Evolutionary conservation across 2,113 vertebrate species (phyloP).

Genomic region (Pelmatolapia mariae): DNA sequence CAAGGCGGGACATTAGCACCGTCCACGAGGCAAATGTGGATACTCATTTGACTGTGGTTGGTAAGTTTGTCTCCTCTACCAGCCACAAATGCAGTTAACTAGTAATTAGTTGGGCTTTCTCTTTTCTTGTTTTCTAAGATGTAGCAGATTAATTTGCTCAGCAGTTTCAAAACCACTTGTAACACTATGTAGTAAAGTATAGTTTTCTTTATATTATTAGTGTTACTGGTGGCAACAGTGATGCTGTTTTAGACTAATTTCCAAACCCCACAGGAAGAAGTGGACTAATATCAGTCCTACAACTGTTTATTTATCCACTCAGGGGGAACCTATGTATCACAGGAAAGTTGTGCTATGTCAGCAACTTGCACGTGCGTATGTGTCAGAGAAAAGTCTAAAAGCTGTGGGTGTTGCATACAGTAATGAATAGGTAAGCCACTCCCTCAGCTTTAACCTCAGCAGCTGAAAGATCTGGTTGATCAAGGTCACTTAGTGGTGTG

Average conservation of each 20-base stretch:
- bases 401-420: slow-evolving; percentile 11
- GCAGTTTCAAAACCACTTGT: background rate
- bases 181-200: background rate
- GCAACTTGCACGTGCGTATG: background rate
- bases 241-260: background rate
- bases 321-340: background rate
- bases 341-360: background rate
- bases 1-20: slow-evolving; percentile 38
- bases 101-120: background rate
- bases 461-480: slow-evolving; percentile 35
- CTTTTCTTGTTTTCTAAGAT: background rate
- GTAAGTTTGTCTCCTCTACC: background rate
- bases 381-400: slow-evolving; percentile 16
- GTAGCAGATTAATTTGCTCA: background rate
- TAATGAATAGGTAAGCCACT: slow-evolving; percentile 3
- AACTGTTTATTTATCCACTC: background rate
- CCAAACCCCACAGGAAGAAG: background rate
- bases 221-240: background rate
- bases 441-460: slow-evolving; percentile 3
- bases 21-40: slow-evolving; percentile 5
- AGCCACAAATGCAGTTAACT: background rate
- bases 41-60: slow-evolving; percentile 2
- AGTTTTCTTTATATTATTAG: background rate
- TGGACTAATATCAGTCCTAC: background rate
- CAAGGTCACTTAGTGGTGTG: background rate